Conservation (phyloP, 2,113 vertebrate species). For the Trichechus manatus region DNA sequence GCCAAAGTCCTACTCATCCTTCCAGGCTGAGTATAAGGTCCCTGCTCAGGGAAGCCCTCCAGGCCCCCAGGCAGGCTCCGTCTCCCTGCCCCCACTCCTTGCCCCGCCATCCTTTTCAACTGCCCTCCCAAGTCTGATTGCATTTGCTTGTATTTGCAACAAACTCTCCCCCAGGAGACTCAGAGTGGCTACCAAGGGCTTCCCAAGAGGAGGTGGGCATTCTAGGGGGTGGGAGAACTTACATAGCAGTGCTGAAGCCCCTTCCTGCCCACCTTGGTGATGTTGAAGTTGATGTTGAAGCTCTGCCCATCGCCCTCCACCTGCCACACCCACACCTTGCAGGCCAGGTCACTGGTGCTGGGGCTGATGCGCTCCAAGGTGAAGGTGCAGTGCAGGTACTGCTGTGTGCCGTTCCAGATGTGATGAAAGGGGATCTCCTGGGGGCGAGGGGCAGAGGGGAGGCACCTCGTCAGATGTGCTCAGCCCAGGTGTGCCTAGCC, state of each 20-base stretch:
- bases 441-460: fast-evolving
- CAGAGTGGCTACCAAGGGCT: background rate
- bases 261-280: conserved; percentile 92
- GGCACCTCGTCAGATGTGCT: background rate
- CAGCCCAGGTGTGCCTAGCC: background rate
- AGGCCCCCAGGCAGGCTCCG: too few relatives aligned
- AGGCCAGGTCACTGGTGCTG: conserved; percentile 96
- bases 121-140: background rate
- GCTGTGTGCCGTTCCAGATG: conserved; percentile 97
- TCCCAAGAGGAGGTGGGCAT: background rate
- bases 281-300: conserved; percentile 96
- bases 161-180: background rate
- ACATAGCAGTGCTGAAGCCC: fast-evolving
- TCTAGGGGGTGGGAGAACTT: background rate
- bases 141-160: background rate
- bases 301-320: conserved; percentile 99
- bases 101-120: background rate
- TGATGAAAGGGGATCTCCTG: conserved; percentile 99
- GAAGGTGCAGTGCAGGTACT: conserved; percentile 97
- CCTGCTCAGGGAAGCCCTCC: background rate
- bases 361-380: conserved; percentile 96
- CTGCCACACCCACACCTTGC: conserved; percentile 99
- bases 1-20: background rate
- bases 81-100: background rate
- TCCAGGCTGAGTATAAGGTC: background rate